Evolutionary conservation across 2,888 invertebrate species (phyloP), one percentile per base, ranked within the genome.

Genomic region (Ormyrus nitidulus): DNA sequence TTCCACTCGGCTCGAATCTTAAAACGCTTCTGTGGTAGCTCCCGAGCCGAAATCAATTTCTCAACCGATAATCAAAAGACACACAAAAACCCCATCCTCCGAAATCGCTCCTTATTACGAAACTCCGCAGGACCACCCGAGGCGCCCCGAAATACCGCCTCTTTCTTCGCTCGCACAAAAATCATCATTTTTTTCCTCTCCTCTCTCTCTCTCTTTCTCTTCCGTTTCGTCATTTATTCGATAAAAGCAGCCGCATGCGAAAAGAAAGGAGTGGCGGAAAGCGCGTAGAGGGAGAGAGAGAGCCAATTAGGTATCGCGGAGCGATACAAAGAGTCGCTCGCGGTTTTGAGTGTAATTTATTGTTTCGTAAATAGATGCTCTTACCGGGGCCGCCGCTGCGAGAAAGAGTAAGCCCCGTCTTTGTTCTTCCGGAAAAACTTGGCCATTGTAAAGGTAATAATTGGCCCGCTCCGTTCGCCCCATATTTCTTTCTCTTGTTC

Each of bases 341-440:
- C 59, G 70, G 75, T 65, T 79, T 70, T 9, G 51, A 54, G 72
- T 51, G 58, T 72, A 51, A 80, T 76, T 80, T 73, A 77, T 76
- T 73, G 80, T 73, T 73, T 77, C 70, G 64, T 65, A 71, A 75
- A 79, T 75, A 71, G 79, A 75, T 71, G 64, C 70, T 73, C 44
- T 62, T 62, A 11, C 19, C 58, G n/a, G 46, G 34, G 48, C 48
- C 48, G 64, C 70, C 10, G 34, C 34, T 19, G 6, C 58, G 10
- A 34, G 34, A 34, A 34, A 34, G 34, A 34, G 34, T 34, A 34
- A 49, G 19, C 19, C 19, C 44, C 56, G 11, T 65, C 69, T 53
- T 79, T 75, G 65, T 75, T 70, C 75, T 70, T 65, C 58, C 70
- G 79, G 75, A 79, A 79, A 79, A 75, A 79, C 48, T 79, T 74